Evolutionary conservation across 2,888 invertebrate species (phyloP).

Genomic region (Dolichopus griseipennis): DNA sequence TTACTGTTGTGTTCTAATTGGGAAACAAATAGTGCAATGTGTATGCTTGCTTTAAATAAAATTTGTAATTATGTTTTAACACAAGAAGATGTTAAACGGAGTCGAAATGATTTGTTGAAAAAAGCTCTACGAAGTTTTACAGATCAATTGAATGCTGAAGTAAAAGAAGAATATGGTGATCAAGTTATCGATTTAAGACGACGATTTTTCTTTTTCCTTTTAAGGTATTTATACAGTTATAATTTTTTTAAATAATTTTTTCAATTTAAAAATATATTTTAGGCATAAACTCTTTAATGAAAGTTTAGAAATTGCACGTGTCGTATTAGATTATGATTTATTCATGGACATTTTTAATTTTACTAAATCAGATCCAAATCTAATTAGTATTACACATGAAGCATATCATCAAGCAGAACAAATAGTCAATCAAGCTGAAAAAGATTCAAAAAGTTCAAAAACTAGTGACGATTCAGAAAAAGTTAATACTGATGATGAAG

Average conservation of each 20-base stretch:
- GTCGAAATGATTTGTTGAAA: conserved; percentile 52
- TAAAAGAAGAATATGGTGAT: conserved; percentile 65
- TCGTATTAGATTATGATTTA: conserved; percentile 76
- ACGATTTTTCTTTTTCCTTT: conserved; percentile 75
- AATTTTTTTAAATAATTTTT: background rate
- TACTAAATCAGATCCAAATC: conserved; percentile 53
- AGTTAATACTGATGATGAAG: conserved; percentile 30
- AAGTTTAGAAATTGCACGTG: conserved; percentile 76
- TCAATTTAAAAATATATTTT: conserved; percentile 14
- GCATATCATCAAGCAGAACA: conserved; percentile 59
- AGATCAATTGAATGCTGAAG: conserved; percentile 55
- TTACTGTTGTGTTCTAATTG: conserved; percentile 62
- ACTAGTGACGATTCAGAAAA: conserved; percentile 30
- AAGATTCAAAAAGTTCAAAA: conserved; percentile 36
- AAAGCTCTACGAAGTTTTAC: conserved; percentile 75
- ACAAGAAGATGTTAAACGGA: conserved; percentile 33
- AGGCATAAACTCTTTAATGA: conserved; percentile 68
- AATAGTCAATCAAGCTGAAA: conserved; percentile 31
- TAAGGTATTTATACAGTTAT: conserved; percentile 51
- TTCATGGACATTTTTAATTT: conserved; percentile 75
- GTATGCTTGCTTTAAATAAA: conserved; percentile 64
- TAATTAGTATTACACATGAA: conserved; percentile 54
- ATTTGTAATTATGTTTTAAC: conserved; percentile 55
- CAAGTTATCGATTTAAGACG: conserved; percentile 74
- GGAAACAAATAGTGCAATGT: conserved; percentile 65